phyloP scores from a whole-genome alignment of 2,113 vertebrate species.

The Chiloscyllium plagiosum region DNA sequence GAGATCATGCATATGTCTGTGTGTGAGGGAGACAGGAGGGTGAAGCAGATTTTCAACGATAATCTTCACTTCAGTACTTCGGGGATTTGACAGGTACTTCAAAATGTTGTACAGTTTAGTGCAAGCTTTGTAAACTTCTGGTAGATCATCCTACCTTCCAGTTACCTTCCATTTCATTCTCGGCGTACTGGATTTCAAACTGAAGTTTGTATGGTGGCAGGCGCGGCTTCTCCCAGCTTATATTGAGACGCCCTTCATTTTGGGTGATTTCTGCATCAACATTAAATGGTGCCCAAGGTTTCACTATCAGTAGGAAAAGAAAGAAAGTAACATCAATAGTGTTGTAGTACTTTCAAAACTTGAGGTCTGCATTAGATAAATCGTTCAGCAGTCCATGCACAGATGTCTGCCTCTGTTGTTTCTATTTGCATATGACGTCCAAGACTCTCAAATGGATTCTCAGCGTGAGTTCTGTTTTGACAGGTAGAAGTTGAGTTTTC shows the following conservation, averaged over 20 bases:
- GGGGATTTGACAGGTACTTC: not conserved
- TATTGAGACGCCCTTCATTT: conserved; percentile 58
- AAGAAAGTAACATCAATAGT: not conserved
- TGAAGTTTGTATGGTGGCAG: conserved; percentile 59
- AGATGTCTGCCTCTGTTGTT: not conserved
- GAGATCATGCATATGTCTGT: not conserved
- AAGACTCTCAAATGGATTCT: not conserved
- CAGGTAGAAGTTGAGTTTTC: not conserved
- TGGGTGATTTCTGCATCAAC: conserved; percentile 63
- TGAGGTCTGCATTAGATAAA: not conserved
- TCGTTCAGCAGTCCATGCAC: not conserved
- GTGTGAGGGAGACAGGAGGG: not conserved
- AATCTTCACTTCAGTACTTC: not conserved
- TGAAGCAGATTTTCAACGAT: not conserved
- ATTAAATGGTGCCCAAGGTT: conserved; percentile 63
- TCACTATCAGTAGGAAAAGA: conserved; percentile 61
- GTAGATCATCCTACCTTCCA: conserved; percentile 69
- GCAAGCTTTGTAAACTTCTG: not conserved
- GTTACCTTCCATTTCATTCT: conserved; percentile 43
- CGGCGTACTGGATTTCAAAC: conserved; percentile 67
- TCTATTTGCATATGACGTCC: not conserved
- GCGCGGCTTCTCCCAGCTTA: conserved; percentile 65
- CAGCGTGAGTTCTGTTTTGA: not conserved
- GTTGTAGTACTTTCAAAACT: not conserved
- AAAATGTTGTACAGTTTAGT: not conserved